Base-by-base conservation (phyloP, 1,140 invertebrate species). In the Drusus annulatus region DNA sequence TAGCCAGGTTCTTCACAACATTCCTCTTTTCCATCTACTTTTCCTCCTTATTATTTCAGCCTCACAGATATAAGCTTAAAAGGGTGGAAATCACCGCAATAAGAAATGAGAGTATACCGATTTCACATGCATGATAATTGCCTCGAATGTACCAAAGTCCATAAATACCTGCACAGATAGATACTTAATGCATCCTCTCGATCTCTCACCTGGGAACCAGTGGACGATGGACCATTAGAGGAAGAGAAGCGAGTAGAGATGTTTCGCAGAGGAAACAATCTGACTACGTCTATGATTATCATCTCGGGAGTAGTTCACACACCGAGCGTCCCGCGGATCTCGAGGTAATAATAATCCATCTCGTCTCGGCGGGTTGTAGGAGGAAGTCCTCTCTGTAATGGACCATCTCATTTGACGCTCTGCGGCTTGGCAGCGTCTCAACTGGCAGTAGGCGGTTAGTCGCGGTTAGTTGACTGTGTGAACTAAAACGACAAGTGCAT, bases 381-480 rank as follows among this genome's bases (percentile, higher is more conserved):
- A 60, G 56, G 56, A 60, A 60, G 56, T 60, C 56, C 23, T 23
- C 56, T 19, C 17, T 3, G 23, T 60, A 60, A 60, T 60, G 56
- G 23, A 21, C n/a, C 17, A 60, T 23, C 52, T 75, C 65, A 65
- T 79, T 62, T 79, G 56, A 19, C 56, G 56, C 17, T 60, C 54
- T 80, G 78, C 50, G 78, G 78, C 75, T 75, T 45, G 10, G 62
- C 28, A 58, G 76, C 50, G 50, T n/a, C 68, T 62, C 36, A 65
- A 65, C 62, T 79, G 56, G 31, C 45, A 80, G 78, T 75, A 75
- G 52, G 28, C 21, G 28, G 62, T 65, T 36, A 75, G 78, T 63
- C 71, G 51, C 62, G 58, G 69, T 69, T 60, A 80, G 51, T 80
- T 80, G 65, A 68, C 62, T 75, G 79, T 80, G 79, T 69, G 79